phyloP scores from a whole-genome alignment of 2,797 vertebrate genomes.

The Brachyalestes nurse region DNA sequence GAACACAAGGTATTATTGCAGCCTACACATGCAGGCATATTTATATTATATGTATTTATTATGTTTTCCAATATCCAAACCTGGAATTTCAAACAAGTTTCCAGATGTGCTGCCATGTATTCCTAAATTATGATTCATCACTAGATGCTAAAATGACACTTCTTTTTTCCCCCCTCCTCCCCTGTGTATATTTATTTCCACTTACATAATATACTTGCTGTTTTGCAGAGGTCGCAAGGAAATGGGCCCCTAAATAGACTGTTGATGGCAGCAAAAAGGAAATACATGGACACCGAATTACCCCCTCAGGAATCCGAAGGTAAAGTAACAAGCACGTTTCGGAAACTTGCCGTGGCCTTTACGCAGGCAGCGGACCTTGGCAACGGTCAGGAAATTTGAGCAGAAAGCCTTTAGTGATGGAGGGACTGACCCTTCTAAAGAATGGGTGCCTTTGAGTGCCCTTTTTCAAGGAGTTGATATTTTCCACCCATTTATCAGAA shows the following conservation, averaged over 20 bases:
- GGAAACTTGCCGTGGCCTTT: background rate
- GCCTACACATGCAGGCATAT: background rate
- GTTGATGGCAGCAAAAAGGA: slow-evolving; percentile 84
- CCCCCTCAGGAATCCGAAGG: slow-evolving; percentile 94
- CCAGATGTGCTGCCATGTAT: background rate
- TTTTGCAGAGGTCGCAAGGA: slow-evolving; percentile 87
- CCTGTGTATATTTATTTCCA: slow-evolving; percentile 33
- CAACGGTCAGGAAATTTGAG: background rate
- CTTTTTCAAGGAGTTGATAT: background rate
- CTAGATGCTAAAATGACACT: background rate
- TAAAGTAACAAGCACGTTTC: slow-evolving; percentile 67
- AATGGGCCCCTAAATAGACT: slow-evolving; percentile 86
- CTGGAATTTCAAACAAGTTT: slow-evolving; percentile 1
- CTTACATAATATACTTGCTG: slow-evolving; percentile 64
- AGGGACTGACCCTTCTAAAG: background rate
- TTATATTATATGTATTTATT: background rate
- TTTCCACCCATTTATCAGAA: background rate
- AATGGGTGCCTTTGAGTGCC: background rate
- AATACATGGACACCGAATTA: slow-evolving; percentile 87
- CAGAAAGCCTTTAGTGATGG: background rate
- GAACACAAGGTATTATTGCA: background rate
- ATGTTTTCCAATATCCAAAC: background rate
- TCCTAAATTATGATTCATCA: background rate
- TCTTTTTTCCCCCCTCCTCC: background rate
- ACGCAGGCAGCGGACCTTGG: background rate